phyloP scores from a whole-genome alignment of 1,140 invertebrate genomes.

The Bursaphelenchus mucronatus region DNA sequence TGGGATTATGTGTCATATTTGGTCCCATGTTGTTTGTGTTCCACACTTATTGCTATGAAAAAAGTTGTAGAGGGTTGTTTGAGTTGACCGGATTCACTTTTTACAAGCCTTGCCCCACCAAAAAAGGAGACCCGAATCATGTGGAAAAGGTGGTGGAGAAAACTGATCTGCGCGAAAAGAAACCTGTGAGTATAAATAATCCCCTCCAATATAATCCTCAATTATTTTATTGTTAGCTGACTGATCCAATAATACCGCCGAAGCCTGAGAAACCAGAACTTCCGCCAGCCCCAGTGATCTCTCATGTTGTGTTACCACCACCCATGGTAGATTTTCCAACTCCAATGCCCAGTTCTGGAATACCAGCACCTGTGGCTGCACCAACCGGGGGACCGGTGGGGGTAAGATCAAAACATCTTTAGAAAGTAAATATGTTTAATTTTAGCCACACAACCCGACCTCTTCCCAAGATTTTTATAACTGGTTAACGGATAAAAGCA shows the following conservation, averaged over 20 bases:
- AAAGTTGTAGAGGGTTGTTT: slow-evolving; percentile 21
- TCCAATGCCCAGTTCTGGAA: slow-evolving; percentile 7
- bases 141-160: slow-evolving; percentile 3
- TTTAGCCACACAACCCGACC: not conserved
- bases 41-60: slow-evolving; percentile 27
- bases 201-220: not conserved
- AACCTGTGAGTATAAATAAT: slow-evolving; percentile 16
- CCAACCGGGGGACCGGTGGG: too few species aligned
- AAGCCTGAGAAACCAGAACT: not conserved
- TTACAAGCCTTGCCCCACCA: slow-evolving; percentile 31
- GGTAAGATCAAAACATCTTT: too few species aligned
- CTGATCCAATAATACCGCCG: slow-evolving; percentile 2
- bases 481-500: slow-evolving; percentile 11
- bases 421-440: too few species aligned
- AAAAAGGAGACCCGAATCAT: slow-evolving; percentile 16
- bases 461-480: slow-evolving; percentile 12
- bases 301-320: not conserved
- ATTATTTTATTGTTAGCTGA: not conserved
- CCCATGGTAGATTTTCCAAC: slow-evolving; percentile 10
- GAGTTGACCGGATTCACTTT: slow-evolving; percentile 8
- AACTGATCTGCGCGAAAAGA: slow-evolving; percentile 2
- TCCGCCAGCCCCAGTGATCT: slow-evolving; percentile 3
- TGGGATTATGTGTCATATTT: slow-evolving; percentile 25
- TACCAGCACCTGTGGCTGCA: too few species aligned
- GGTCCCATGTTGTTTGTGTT: slow-evolving; percentile 32